phyloP scores from a whole-genome alignment of 2,797 vertebrate genomes.

The Girardinus metallicus region DNA sequence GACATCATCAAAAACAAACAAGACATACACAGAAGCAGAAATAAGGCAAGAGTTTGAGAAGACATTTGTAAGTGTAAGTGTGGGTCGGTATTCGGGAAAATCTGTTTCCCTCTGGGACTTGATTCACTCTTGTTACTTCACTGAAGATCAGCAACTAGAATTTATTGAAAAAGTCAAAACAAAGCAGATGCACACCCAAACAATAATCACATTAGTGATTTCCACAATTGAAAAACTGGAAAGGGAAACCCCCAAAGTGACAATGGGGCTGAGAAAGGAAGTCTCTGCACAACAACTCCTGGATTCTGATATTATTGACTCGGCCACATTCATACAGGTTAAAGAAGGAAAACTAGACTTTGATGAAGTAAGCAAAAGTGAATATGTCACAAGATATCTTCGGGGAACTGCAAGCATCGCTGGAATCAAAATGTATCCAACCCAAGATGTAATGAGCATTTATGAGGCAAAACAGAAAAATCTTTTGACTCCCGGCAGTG shows the following conservation, averaged over 20 bases:
- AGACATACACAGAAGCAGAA: conserved; percentile 54
- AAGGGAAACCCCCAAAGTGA: conserved; percentile 55
- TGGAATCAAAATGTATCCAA: conserved; percentile 71
- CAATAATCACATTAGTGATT: conserved; percentile 69
- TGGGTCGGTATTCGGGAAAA: conserved; percentile 79
- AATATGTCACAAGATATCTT: conserved; percentile 82
- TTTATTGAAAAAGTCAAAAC: conserved; percentile 82
- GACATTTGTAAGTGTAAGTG: conserved; percentile 62
- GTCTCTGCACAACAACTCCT: conserved; percentile 85
- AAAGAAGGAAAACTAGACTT: conserved; percentile 79
- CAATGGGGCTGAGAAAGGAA: conserved; percentile 83
- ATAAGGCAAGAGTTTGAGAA: conserved; percentile 74
- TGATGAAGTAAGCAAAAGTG: conserved; percentile 75
- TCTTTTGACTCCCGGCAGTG: conserved; percentile 70
- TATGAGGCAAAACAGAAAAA: conserved; percentile 72
- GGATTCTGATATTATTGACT: conserved; percentile 85
- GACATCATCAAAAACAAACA: conserved; percentile 48
- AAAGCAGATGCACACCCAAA: conserved; percentile 67
- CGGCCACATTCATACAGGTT: conserved; percentile 81
- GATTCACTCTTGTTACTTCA: conserved; percentile 87
- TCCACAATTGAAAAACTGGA: conserved; percentile 72
- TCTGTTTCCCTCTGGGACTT: conserved; percentile 86
- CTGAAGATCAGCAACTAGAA: conserved; percentile 80
- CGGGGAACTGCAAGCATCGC: conserved; percentile 86
- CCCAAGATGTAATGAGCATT: conserved; percentile 74